Conservation (phyloP, 2,888 invertebrate species). For the Acleris emargana region DNA sequence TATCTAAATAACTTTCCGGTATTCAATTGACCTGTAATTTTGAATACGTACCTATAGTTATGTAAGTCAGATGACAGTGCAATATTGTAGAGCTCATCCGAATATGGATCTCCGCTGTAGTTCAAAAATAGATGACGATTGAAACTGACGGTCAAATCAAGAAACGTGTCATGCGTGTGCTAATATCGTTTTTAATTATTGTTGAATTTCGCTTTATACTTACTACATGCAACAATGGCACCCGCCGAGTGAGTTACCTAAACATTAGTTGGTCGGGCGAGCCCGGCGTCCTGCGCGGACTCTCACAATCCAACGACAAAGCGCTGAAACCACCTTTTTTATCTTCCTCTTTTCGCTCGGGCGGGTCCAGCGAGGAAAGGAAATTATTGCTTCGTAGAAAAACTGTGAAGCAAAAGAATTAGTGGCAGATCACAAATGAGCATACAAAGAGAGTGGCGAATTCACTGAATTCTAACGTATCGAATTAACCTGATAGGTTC, state of each 20-base stretch:
- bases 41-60: too few relatives aligned
- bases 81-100: too few relatives aligned
- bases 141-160: too few relatives aligned
- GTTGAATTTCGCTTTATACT: not conserved
- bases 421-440: conserved; percentile 60
- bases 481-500: conserved; percentile 33
- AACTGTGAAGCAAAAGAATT: conserved; percentile 55
- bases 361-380: conserved; percentile 62
- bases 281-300: conserved; percentile 41
- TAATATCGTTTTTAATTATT: too few relatives aligned
- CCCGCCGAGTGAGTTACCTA: too few relatives aligned
- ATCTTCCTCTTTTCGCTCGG: conserved; percentile 72
- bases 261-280: not conserved
- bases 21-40: too few relatives aligned
- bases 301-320: conserved; percentile 59
- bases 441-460: conserved; percentile 63
- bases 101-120: too few relatives aligned
- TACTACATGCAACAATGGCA: not conserved
- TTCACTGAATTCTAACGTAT: conserved; percentile 41
- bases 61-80: too few relatives aligned
- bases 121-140: too few relatives aligned
- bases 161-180: too few relatives aligned
- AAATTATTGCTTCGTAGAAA: conserved; percentile 70
- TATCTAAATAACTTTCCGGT: too few relatives aligned
- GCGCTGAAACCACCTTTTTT: conserved; percentile 71